A percentile compares a stretch with the other conserved stretches of the same genome.
phyloP scores from a whole-genome alignment of 2,113 vertebrate genomes.

The Illadopsis cleaveri region DNA sequence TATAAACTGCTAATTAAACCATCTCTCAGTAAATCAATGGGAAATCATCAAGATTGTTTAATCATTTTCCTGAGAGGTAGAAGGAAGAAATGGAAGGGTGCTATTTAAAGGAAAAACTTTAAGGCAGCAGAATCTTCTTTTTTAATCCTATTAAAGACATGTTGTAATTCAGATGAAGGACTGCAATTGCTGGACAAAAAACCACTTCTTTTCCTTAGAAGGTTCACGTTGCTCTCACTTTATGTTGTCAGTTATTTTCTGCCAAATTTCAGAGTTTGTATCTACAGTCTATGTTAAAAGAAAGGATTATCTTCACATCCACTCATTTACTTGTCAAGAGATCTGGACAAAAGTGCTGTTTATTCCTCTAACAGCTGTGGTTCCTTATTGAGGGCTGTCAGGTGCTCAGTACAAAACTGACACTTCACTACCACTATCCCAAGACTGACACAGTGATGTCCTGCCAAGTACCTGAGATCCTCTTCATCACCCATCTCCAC shows the following conservation, averaged over 20 bases:
- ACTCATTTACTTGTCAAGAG: neutral
- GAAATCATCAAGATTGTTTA: neutral
- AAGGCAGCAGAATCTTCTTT: neutral
- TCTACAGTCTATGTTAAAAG: fast-evolving
- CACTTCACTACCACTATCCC: neutral
- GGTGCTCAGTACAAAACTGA: neutral
- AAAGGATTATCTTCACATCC: neutral
- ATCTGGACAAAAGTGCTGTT: neutral
- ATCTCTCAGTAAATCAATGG: neutral
- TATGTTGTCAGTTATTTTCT: neutral
- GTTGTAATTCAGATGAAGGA: neutral
- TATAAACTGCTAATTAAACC: neutral
- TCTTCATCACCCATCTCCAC: constrained; percentile 98
- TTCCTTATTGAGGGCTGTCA: neutral
- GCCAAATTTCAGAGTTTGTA: neutral
- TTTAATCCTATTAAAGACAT: neutral
- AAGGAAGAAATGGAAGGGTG: neutral
- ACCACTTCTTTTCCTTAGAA: neutral
- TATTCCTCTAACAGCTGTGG: neutral
- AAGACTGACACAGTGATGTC: neutral
- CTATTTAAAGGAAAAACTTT: neutral
- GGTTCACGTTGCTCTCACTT: neutral
- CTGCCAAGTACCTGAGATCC: constrained; percentile 87
- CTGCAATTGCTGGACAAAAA: neutral
- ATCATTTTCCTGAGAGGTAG: neutral